phyloP scores from a whole-genome alignment of 2,113 vertebrate genomes.

The Pseudopodoces humilis region DNA sequence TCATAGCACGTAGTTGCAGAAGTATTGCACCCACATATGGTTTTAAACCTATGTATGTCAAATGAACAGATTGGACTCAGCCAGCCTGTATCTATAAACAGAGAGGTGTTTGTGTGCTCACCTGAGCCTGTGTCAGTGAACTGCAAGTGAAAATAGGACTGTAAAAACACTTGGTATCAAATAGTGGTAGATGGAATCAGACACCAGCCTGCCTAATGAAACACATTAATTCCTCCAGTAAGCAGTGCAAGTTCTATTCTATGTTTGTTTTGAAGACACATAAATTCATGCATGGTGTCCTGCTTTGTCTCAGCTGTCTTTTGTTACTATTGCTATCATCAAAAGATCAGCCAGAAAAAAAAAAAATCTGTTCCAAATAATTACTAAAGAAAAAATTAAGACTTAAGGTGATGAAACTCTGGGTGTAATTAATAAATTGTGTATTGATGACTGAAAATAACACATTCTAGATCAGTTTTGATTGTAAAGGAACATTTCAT shows the following conservation, averaged over 20 bases:
- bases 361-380: neutral
- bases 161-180: neutral
- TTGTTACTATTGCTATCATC: neutral
- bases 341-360: neutral
- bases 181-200: neutral
- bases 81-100: neutral
- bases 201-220: neutral
- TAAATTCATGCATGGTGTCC: neutral
- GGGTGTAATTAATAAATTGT: neutral
- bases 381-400: neutral
- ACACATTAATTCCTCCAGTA: neutral
- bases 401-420: neutral
- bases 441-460: neutral
- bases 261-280: neutral
- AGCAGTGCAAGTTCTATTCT: neutral
- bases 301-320: neutral
- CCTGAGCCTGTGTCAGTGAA: neutral
- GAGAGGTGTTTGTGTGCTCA: neutral
- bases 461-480: neutral
- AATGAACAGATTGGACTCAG: neutral
- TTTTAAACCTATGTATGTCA: neutral
- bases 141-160: neutral
- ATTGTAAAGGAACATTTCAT: neutral
- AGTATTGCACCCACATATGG: neutral
- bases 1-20: neutral